Evolutionary conservation across 2,797 vertebrate species (phyloP), one percentile per base, ranked within the genome.

Genomic region (Peromyscus attwateri): DNA sequence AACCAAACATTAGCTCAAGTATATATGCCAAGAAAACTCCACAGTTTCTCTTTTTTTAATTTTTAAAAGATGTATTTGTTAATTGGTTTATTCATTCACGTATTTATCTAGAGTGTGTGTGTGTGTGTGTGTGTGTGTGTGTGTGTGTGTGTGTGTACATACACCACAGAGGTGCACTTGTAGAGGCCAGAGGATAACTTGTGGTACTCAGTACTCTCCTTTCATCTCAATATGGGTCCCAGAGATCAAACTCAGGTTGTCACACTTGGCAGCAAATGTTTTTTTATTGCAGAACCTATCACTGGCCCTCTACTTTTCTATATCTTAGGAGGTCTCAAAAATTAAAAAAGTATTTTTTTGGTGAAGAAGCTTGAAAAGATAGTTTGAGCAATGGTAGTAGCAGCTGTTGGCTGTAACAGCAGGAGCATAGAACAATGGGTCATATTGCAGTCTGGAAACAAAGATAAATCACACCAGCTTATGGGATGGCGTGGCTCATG

Each of bases 351-450:
- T 79, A 12, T 19, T 57, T 71, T 92, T 77, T 77, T 77, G n/a
- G 14, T 87, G 34, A 87, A 43, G 79, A 96, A 52, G n/a, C 90
- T 83, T 96, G 60, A 92, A 81, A 52, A 81, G 37, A 88, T 92
- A 73, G 27, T 94, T 52, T 93, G 73, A 82, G 49, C 93, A 43
- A 6, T 79, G 79, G 34, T 34, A 81, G n/a, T 25, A 82, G 55
- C 12, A 37, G 14, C 21, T 17, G 55, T 82, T 52, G 43, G 9
- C 76, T 52, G 25, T 52, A 46, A 17, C 14, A 37, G 55, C 21
- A 82, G 80, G n/a, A 82, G 6, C 80, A 82, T 81, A 57, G 57
- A 81, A n/a, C 19, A 43, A 29, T 76, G 25, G 40, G 29, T 76
- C 27, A 76, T 46, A 46, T 43, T 79, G 76, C 27, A 83, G 23